Conservation (phyloP, 2,113 vertebrate genomes). For the Pterocles orientalis region DNA sequence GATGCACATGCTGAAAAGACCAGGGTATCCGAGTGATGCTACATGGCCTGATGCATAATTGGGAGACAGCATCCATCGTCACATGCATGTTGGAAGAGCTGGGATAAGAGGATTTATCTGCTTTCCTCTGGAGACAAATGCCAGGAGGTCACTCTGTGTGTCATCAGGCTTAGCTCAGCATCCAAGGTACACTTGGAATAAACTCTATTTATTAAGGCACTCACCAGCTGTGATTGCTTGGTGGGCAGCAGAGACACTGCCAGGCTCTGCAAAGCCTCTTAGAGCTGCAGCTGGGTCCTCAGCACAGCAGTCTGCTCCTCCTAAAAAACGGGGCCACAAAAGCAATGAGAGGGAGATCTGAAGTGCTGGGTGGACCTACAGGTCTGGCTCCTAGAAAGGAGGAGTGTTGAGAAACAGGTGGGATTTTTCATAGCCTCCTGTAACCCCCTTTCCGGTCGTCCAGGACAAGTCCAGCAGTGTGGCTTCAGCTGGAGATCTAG, state of each 20-base stretch:
- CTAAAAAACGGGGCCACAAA: no score
- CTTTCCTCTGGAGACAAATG: not conserved
- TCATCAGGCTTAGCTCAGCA: not conserved
- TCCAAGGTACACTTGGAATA: not conserved
- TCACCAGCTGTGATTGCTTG: not conserved
- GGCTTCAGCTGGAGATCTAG: not conserved
- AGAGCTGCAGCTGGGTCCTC: not conserved
- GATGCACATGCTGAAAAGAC: not conserved
- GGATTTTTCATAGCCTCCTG: not conserved
- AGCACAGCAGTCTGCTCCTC: not conserved
- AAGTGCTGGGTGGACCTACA: not conserved
- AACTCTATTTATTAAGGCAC: not conserved
- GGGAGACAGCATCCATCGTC: not conserved
- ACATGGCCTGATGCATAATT: not conserved
- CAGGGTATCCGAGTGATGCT: not conserved
- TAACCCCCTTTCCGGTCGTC: not conserved
- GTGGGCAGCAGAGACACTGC: not conserved
- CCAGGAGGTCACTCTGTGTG: not conserved
- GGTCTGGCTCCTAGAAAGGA: not conserved
- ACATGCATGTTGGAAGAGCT: not conserved
- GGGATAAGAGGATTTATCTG: not conserved
- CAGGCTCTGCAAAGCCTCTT: not conserved
- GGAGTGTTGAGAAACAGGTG: not conserved
- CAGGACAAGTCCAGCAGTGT: not conserved
- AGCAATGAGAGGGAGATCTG: not conserved